A percentile compares a stretch with the other conserved stretches of the same genome.
Conservation (phyloP, 2,797 vertebrate species). For the Cryptoprocta ferox region DNA sequence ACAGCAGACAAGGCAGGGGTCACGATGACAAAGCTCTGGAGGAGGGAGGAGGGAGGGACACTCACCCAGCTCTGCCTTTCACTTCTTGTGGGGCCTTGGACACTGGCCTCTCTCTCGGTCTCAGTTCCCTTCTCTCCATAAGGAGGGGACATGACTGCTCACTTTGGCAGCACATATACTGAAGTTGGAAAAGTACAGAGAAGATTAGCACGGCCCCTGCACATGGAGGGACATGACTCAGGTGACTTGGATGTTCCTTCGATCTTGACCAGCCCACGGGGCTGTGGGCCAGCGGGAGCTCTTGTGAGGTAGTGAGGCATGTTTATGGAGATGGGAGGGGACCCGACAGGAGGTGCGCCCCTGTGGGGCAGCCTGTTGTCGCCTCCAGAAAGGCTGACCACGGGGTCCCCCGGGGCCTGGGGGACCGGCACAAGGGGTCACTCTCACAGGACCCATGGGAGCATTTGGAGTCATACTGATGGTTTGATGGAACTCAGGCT, state of each 20-base stretch:
- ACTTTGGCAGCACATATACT: background rate
- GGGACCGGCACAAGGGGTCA: background rate
- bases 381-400: accelerated
- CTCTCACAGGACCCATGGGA: accelerated
- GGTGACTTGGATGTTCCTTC: accelerated
- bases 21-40: accelerated
- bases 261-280: background rate
- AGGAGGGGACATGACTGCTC: background rate
- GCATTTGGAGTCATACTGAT: background rate
- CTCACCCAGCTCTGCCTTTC: background rate
- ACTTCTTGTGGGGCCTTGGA: background rate
- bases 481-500: accelerated
- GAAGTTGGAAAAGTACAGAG: background rate
- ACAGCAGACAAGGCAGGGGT: background rate
- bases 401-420: accelerated
- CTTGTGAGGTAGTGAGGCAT: accelerated
- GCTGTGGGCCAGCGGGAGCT: too few species aligned
- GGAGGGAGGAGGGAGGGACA: background rate
- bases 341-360: accelerated
- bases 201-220: background rate
- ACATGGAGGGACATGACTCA: background rate
- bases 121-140: background rate
- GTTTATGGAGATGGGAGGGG: accelerated
- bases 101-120: background rate
- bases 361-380: background rate